phyloP scores from a whole-genome alignment of 2,797 vertebrate genomes.

The Acrossocheilus fasciatus region DNA sequence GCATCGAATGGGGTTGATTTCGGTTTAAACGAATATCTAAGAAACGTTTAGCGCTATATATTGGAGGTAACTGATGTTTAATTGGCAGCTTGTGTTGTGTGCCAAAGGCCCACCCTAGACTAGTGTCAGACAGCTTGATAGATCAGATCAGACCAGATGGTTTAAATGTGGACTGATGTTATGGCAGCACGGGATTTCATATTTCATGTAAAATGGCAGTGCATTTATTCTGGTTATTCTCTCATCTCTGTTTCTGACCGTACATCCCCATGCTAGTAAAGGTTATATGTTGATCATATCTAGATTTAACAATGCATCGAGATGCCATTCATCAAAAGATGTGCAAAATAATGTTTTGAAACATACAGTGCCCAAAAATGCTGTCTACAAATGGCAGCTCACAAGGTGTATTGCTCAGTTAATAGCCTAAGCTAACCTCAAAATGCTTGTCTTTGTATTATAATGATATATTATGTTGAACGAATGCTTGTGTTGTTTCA shows the following conservation, averaged over 20 bases:
- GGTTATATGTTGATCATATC: neutral
- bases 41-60: neutral
- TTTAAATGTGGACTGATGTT: neutral
- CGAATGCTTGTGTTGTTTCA: neutral
- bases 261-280: neutral
- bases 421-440: neutral
- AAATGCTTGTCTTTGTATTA: neutral
- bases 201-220: neutral
- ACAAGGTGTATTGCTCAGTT: neutral
- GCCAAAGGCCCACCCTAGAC: constrained; percentile 39
- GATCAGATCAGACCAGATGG: constrained; percentile 2
- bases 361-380: neutral
- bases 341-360: neutral
- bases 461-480: neutral
- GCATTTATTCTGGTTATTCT: neutral
- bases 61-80: neutral
- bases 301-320: neutral
- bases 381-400: neutral
- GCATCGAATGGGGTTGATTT: neutral
- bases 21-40: neutral
- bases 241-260: neutral
- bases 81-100: constrained; percentile 4
- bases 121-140: constrained; percentile 21
- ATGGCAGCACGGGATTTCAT: neutral
- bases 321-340: neutral